A percentile compares a stretch with the other conserved stretches of the same genome.
These are phyloP conservation scores for Palythoa heliodiscus DNA, from an alignment of 92 coral and sea anemone species.

Conservation along the genomic window DNA sequence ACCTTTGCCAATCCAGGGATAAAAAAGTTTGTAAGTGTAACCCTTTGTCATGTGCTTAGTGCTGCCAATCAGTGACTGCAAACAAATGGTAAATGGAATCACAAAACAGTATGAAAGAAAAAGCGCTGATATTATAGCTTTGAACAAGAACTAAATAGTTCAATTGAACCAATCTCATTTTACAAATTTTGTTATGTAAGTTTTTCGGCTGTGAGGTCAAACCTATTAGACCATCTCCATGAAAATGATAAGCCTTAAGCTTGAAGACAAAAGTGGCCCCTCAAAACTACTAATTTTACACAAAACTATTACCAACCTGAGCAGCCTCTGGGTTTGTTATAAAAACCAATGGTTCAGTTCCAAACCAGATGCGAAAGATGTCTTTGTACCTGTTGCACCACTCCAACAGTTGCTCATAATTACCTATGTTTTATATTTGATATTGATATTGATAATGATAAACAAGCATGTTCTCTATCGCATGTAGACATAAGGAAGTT, in stretches of 20 bases:
- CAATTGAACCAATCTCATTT: too few species aligned
- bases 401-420: not conserved
- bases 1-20: conserved; percentile 60
- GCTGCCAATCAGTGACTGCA: conserved; percentile 13
- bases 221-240: too few species aligned
- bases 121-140: too few species aligned
- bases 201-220: too few species aligned
- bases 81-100: not conserved
- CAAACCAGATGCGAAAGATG: conserved; percentile 6
- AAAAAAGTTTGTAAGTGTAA: conserved; percentile 14
- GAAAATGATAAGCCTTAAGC: not conserved
- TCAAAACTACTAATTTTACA: not conserved
- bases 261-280: not conserved
- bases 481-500: too few species aligned
- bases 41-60: conserved; percentile 38
- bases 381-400: conserved; percentile 21
- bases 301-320: not conserved
- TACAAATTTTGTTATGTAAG: too few species aligned
- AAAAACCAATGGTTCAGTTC: not conserved
- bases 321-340: conserved; percentile 1
- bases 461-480: too few species aligned
- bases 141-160: too few species aligned
- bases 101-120: too few species aligned
- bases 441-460: not conserved
- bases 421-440: not conserved